phyloP scores from a whole-genome alignment of 2,888 invertebrate genomes.

The Epirrhoe tristata region DNA sequence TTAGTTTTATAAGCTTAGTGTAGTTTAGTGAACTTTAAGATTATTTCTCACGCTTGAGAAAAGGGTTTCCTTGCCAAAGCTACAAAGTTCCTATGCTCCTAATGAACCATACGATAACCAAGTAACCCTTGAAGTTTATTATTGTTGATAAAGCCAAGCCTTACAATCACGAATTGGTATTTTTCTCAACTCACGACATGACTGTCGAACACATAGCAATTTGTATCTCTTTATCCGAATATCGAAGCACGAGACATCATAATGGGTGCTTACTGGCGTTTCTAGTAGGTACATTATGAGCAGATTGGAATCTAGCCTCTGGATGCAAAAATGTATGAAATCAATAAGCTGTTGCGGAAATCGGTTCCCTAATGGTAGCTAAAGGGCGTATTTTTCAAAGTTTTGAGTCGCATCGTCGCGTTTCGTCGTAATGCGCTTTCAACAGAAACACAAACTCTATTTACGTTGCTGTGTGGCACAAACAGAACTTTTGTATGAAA shows the following conservation, averaged over 20 bases:
- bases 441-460: no score
- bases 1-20: background rate
- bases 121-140: background rate
- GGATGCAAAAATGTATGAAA: constrained; percentile 31
- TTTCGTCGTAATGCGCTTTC: no score
- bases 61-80: background rate
- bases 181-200: constrained; percentile 45
- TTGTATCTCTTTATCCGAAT: constrained; percentile 63
- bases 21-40: background rate
- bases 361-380: background rate
- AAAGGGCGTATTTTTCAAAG: no score
- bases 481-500: no score
- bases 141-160: background rate
- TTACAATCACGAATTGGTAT: constrained; percentile 4
- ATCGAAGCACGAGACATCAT: constrained; percentile 52
- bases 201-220: constrained; percentile 45
- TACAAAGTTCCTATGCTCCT: background rate
- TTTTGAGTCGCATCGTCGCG: no score
- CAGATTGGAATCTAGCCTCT: constrained; percentile 23
- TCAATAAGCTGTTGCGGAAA: constrained; percentile 11
- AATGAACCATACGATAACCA: background rate
- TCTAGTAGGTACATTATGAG: constrained; percentile 31
- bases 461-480: no score
- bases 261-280: constrained; percentile 51
- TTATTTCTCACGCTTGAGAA: constrained; percentile 3